Conservation (phyloP, 1,140 invertebrate genomes). For the Pemphigus obesinymphae region DNA sequence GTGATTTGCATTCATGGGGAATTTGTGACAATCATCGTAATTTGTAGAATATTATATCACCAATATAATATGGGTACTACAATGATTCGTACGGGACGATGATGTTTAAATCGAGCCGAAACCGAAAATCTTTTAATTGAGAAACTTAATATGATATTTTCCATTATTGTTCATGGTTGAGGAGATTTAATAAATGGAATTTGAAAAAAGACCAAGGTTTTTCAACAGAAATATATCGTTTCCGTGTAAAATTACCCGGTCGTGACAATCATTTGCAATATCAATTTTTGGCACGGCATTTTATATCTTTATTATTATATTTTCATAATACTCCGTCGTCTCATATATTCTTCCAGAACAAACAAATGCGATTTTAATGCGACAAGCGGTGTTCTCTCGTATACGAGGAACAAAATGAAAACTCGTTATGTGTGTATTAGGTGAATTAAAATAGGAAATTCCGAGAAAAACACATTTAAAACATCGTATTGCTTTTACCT, state of each 20-base stretch:
- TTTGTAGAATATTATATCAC: too few species aligned
- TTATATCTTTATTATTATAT: too few species aligned
- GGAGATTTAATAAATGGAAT: neutral
- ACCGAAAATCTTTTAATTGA: too few species aligned
- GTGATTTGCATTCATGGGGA: too few species aligned
- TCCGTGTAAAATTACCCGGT: neutral
- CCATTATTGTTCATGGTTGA: too few species aligned
- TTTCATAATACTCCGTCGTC: neutral
- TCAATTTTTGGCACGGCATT: neutral
- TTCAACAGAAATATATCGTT: neutral
- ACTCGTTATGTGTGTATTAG: neutral
- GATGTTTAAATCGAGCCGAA: too few species aligned
- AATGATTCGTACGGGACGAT: too few species aligned
- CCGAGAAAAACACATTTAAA: neutral
- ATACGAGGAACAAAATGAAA: neutral
- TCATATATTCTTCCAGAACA: neutral
- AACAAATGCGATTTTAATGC: slow-evolving; percentile 27
- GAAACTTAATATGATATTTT: too few species aligned
- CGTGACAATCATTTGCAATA: neutral
- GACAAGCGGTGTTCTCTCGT: neutral
- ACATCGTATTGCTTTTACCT: slow-evolving; percentile 25
- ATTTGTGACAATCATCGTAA: too few species aligned
- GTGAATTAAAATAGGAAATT: slow-evolving; percentile 13
- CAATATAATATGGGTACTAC: too few species aligned
- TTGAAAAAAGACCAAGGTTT: neutral